Conservation (phyloP, 2,888 invertebrate species). For the Dione vanillae region DNA sequence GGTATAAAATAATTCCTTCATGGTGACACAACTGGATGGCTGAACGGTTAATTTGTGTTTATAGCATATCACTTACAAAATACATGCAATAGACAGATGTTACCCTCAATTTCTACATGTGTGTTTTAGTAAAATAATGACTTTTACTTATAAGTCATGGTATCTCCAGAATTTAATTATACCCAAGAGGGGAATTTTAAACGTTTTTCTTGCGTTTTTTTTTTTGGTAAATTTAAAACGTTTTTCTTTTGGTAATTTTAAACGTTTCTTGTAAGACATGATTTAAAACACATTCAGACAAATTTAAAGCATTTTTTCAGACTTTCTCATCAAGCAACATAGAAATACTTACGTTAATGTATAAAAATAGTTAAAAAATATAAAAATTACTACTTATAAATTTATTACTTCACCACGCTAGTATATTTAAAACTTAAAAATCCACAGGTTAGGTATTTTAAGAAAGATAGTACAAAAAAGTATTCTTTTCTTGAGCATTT, state of each 20-base stretch:
- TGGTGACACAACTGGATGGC: slow-evolving; percentile 58
- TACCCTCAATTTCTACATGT: slow-evolving; percentile 69
- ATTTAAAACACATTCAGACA: slow-evolving; percentile 54
- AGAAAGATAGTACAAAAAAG: no score
- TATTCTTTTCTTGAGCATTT: background rate
- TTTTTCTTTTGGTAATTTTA: no score
- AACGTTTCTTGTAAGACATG: slow-evolving; percentile 66
- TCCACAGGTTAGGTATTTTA: background rate
- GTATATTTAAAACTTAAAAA: background rate
- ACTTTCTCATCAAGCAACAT: no score
- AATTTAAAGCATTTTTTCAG: no score
- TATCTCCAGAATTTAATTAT: slow-evolving; percentile 60
- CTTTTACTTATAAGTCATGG: slow-evolving; percentile 78
- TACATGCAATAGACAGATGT: slow-evolving; percentile 72
- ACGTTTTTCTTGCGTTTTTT: no score
- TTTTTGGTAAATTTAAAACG: no score
- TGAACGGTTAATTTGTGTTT: slow-evolving; percentile 60
- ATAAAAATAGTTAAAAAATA: no score
- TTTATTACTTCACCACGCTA: background rate
- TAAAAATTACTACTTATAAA: background rate
- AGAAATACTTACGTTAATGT: no score
- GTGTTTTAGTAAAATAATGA: slow-evolving; percentile 81
- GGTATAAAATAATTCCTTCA: slow-evolving; percentile 65
- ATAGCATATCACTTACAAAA: slow-evolving; percentile 64
- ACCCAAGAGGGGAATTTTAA: slow-evolving; percentile 66